Evolutionary conservation across 2,888 invertebrate genomes (phyloP).

Genomic region (Sabatieria punctata): DNA sequence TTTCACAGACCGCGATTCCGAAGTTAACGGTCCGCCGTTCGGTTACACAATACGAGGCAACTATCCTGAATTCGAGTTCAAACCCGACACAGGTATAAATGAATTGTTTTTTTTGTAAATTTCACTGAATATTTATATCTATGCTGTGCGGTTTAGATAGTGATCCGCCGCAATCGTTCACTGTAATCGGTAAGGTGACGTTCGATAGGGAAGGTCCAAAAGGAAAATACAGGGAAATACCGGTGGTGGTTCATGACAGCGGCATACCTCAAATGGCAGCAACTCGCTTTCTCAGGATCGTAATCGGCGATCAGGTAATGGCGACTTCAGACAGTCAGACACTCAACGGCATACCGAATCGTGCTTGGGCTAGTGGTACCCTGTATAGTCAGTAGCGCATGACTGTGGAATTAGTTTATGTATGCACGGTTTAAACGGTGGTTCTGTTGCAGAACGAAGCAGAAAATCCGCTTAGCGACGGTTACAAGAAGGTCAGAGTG

Average conservation of each 20-base stretch:
- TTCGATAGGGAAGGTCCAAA: conserved; percentile 83
- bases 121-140: too few relatives aligned
- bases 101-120: too few relatives aligned
- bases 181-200: conserved; percentile 74
- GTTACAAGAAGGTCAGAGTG: conserved; percentile 83
- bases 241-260: conserved; percentile 90
- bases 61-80: too few relatives aligned
- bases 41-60: conserved; percentile 52
- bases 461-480: conserved; percentile 97
- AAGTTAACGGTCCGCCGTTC: conserved; percentile 91
- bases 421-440: too few relatives aligned
- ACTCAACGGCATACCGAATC: too few relatives aligned
- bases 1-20: conserved; percentile 34
- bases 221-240: conserved; percentile 74
- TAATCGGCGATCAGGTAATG: conserved; percentile 67
- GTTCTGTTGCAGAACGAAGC: conserved; percentile 61
- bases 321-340: neutral
- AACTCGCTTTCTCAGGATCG: conserved; percentile 42
- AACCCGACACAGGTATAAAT: too few relatives aligned
- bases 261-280: conserved; percentile 52
- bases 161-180: too few relatives aligned
- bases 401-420: too few relatives aligned
- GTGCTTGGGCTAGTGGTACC: too few relatives aligned
- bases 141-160: too few relatives aligned
- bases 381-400: too few relatives aligned